Evolutionary conservation across 1,140 invertebrate genomes (phyloP).

Genomic region (Dinoponera quadriceps): DNA sequence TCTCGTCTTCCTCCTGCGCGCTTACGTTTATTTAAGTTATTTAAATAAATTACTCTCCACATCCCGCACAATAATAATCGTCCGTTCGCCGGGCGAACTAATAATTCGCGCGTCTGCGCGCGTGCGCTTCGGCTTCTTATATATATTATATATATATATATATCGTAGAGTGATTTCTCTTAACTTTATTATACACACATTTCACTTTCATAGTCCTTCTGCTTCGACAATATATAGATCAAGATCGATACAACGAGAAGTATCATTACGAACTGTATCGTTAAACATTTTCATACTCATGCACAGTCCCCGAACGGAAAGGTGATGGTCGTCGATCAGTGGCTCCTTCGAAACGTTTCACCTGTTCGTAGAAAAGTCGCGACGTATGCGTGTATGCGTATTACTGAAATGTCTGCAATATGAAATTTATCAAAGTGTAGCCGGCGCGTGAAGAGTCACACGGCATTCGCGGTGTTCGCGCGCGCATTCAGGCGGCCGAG

Average conservation of each 20-base stretch:
- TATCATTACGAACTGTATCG: not conserved
- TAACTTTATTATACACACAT: constrained; percentile 30
- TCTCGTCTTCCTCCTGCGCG: not conserved
- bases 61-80: constrained; percentile 14
- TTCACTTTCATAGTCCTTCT: not conserved
- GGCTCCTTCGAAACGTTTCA: constrained; percentile 16
- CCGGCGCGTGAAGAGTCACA: not conserved
- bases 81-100: not conserved
- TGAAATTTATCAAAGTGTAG: constrained; percentile 57
- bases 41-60: constrained; percentile 28
- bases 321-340: not conserved
- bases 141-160: too few relatives aligned
- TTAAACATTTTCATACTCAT: not conserved
- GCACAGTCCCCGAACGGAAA: not conserved
- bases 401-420: not conserved
- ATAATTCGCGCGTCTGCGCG: not conserved
- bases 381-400: not conserved
- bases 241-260: constrained; percentile 28
- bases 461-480: not conserved
- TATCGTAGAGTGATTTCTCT: not conserved
- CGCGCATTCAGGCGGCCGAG: not conserved
- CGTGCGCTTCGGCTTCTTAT: not conserved
- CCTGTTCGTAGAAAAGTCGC: constrained; percentile 45
- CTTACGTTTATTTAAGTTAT: not conserved
- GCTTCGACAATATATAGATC: not conserved